Evolutionary conservation across 1,140 invertebrate species (phyloP), one percentile per base, ranked within the genome.

Genomic region (Bombus soroeensis): DNA sequence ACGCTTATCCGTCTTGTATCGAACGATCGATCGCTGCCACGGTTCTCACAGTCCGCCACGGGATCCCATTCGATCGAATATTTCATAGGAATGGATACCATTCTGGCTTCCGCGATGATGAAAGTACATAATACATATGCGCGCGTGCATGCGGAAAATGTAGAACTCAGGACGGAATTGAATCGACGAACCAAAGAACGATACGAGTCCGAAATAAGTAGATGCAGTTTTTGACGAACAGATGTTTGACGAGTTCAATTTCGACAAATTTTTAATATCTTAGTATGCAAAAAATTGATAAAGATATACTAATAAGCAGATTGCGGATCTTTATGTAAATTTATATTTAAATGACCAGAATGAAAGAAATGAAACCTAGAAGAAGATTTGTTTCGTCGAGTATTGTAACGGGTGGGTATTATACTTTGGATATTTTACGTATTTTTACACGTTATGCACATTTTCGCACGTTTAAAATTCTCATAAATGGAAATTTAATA

Each of bases 1-100:
- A 88, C 88, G 79, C 79, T 90, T 89, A 89, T 88, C 88, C 86
- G 85, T 76, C 81, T 85, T 68, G 66, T 89, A 87, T 87, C 86
- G 68, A 47, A 62, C 82, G 82, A 77, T 80, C 88, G 80, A 74
- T 81, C 66, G 85, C 34, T 62, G 88, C 70, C 88, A 72, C 77
- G 68, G 86, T 90, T 90, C 89, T 90, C 89, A 90, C 89, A 90
- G 82, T 85, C 62, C 73, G 34, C 62, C 78, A 57, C 66, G 88
- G 66, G 86, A 89, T 87, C 77, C 28, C 80, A 73, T 78, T 80
- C 66, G 88, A 88, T 90, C 86, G 88, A 78, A 72, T 83, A 82
- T 83, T 80, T 79, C 71, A 81, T 66, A 66, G 32, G 47, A 53
- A 82, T 89, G 81, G 66, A 12, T 39, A 80, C 62, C 57, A 71